A percentile compares a stretch with the other conserved stretches of the same genome.
Evolutionary conservation across 1,140 invertebrate genomes (phyloP).

Genomic region (Bradynema listronoti): DNA sequence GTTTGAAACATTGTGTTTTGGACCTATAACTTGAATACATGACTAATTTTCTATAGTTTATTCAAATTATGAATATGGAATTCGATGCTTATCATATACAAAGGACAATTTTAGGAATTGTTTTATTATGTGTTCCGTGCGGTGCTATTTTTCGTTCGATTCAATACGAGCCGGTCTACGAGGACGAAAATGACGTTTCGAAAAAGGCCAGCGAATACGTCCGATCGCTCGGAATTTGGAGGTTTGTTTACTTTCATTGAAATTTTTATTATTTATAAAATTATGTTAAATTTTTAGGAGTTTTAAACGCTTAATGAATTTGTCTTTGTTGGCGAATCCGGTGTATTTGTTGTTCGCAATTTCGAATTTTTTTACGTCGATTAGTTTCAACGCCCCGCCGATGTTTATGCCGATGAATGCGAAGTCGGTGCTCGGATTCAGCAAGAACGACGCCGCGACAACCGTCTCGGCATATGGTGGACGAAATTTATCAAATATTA

Average conservation of each 20-base stretch:
- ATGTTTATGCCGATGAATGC: slow-evolving; percentile 67
- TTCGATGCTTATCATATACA: no score
- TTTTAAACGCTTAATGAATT: slow-evolving; percentile 74
- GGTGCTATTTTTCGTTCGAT: slow-evolving; percentile 72
- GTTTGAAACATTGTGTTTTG: no score
- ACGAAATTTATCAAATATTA: no score
- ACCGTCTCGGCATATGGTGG: slow-evolving; percentile 86
- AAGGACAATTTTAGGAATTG: slow-evolving; percentile 37
- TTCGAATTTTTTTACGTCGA: slow-evolving; percentile 88
- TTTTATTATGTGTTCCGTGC: slow-evolving; percentile 68
- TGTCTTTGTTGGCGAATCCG: slow-evolving; percentile 73
- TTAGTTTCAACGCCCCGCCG: slow-evolving; percentile 87
- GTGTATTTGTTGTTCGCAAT: slow-evolving; percentile 81
- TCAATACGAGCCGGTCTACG: slow-evolving; percentile 64
- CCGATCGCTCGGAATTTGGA: slow-evolving; percentile 23
- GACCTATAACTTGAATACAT: no score
- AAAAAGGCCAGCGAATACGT: slow-evolving; percentile 11
- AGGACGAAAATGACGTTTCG: slow-evolving; percentile 47
- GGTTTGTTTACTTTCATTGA: slow-evolving; percentile 22
- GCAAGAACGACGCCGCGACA: slow-evolving; percentile 71
- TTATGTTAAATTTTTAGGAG: slow-evolving; percentile 54
- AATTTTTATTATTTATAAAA: slow-evolving; percentile 17
- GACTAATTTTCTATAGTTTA: no score
- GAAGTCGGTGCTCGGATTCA: slow-evolving; percentile 60
- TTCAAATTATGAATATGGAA: no score